A percentile compares a stretch with the other conserved stretches of the same genome.
phyloP scores from a whole-genome alignment of 2,888 invertebrate genomes.

The Euplexia lucipara region DNA sequence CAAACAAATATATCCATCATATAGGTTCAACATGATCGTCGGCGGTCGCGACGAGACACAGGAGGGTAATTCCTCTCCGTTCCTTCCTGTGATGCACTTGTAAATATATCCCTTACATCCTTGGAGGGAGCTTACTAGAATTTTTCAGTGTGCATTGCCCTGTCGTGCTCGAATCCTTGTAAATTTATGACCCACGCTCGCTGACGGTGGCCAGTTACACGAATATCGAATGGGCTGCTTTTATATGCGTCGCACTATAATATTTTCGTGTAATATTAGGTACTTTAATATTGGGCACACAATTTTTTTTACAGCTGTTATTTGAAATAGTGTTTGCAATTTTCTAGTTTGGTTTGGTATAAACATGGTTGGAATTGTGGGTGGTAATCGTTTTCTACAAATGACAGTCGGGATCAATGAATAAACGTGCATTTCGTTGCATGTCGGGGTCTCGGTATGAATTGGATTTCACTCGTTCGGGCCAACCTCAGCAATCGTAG shows the following conservation, averaged over 20 bases:
- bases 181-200: constrained; percentile 85
- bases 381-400: neutral
- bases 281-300: constrained; percentile 22
- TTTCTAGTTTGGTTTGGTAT: constrained; percentile 12
- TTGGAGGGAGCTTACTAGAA: constrained; percentile 78
- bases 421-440: too few relatives aligned
- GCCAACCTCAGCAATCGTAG: too few relatives aligned
- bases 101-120: constrained; percentile 66
- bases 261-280: constrained; percentile 62
- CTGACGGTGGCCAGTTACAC: constrained; percentile 82
- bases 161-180: constrained; percentile 85
- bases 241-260: constrained; percentile 76
- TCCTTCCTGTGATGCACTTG: constrained; percentile 56
- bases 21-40: constrained; percentile 30
- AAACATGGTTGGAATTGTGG: constrained; percentile 18
- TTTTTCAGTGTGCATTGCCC: constrained; percentile 86
- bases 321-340: constrained; percentile 9
- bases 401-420: too few relatives aligned
- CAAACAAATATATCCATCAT: neutral
- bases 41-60: constrained; percentile 40
- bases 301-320: constrained; percentile 4
- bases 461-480: too few relatives aligned
- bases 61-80: constrained; percentile 37
- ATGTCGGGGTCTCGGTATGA: too few relatives aligned
- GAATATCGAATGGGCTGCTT: constrained; percentile 78